A percentile compares a stretch with the other conserved stretches of the same genome.
Conservation (phyloP, 2,888 invertebrate genomes). For the Harpagoxenus sublaevis region DNA sequence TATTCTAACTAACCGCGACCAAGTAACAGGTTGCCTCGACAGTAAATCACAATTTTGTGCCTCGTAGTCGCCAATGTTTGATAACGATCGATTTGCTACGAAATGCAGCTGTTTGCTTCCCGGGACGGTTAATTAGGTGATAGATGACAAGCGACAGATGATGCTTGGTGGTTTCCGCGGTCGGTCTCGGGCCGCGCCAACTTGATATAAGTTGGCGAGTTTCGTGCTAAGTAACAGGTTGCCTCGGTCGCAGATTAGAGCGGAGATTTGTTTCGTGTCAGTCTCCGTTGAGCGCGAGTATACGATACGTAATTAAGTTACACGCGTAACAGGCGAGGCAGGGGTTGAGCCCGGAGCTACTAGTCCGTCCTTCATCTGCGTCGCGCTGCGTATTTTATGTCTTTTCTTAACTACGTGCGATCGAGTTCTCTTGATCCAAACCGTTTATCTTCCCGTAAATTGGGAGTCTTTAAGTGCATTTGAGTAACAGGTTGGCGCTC, state of each 20-base stretch:
- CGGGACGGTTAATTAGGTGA: conserved; percentile 28
- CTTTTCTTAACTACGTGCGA: conserved; percentile 18
- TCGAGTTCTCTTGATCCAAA: conserved; percentile 10
- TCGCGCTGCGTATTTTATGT: conserved; percentile 17
- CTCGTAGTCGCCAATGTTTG: neutral
- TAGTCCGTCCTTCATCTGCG: conserved; percentile 11
- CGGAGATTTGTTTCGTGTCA: conserved; percentile 43
- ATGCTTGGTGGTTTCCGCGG: conserved; percentile 32
- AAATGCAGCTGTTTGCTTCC: neutral
- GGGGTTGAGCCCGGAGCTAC: neutral
- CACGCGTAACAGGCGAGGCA: neutral
- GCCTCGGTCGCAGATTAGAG: conserved; percentile 40
- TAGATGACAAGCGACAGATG: conserved; percentile 32
- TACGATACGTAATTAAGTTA: conserved; percentile 48
- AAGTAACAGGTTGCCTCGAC: neutral
- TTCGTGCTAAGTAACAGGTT: conserved; percentile 48
- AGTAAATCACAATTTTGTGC: neutral
- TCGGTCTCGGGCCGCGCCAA: conserved; percentile 16
- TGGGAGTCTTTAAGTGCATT: neutral
- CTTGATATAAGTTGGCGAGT: conserved; percentile 39
- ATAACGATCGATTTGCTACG: conserved; percentile 15
- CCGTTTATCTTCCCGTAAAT: conserved; percentile 23
- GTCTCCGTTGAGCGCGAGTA: neutral
- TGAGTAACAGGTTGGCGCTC: conserved; percentile 30
- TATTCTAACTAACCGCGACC: neutral